These are phyloP conservation scores for Colistium nudipinnis DNA, from an alignment of 2,113 vertebrate genomes.

Conservation along the genomic window DNA sequence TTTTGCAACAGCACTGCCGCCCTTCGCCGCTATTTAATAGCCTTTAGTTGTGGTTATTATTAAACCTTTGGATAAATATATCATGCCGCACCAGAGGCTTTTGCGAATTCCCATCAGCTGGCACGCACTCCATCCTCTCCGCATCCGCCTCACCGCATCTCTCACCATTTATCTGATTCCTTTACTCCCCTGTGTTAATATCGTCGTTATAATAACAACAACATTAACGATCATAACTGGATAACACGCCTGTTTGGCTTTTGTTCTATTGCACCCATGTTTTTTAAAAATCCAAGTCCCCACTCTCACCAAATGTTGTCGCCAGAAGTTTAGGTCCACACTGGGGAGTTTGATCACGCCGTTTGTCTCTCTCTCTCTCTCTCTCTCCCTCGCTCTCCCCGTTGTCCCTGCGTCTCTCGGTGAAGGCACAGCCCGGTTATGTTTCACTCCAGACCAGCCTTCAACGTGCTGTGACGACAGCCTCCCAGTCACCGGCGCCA, in stretches of 20 bases:
- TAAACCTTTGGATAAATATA: too few species aligned
- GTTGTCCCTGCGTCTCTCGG: conserved; percentile 25
- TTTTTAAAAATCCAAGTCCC: conserved; percentile 10
- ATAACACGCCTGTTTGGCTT: conserved; percentile 27
- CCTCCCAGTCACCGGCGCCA: conserved; percentile 67
- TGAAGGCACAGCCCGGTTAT: conserved; percentile 61
- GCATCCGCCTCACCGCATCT: conserved; percentile 7
- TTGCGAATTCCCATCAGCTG: neutral
- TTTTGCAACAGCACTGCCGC: conserved; percentile 4
- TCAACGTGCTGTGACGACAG: conserved; percentile 70
- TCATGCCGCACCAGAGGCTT: too few species aligned
- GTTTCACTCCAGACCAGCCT: conserved; percentile 63
- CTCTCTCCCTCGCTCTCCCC: conserved; percentile 7
- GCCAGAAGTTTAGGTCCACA: conserved; percentile 68
- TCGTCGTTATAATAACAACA: neutral
- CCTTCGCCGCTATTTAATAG: neutral
- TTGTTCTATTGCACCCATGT: conserved; percentile 41
- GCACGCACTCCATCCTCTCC: conserved; percentile 8
- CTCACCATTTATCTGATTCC: neutral
- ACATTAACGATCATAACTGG: neutral
- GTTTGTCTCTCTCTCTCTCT: conserved; percentile 32
- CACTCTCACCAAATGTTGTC: conserved; percentile 61
- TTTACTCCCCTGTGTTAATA: neutral
- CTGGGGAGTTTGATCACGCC: conserved; percentile 30
- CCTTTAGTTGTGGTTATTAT: neutral